Evolutionary conservation across 2,888 invertebrate genomes (phyloP).

Genomic region (Clistopyga incitator): DNA sequence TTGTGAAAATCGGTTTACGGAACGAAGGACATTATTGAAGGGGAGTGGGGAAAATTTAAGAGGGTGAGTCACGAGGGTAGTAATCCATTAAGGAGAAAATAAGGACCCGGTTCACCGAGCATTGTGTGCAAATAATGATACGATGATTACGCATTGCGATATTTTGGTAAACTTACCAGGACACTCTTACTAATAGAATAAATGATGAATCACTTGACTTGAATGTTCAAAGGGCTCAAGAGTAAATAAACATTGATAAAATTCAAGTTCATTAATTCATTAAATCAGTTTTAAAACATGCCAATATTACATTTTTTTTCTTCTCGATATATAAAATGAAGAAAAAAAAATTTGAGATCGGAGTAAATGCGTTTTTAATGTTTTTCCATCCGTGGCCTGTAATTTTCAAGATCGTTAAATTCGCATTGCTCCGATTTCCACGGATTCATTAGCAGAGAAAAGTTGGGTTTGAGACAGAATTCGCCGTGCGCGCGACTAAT

Average conservation of each 20-base stretch:
- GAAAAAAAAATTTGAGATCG: no score
- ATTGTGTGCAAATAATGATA: slow-evolving; percentile 36
- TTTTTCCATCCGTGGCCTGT: neutral
- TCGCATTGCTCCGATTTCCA: neutral
- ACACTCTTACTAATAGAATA: neutral
- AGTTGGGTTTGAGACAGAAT: neutral
- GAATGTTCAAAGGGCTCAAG: no score
- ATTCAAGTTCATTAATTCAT: no score
- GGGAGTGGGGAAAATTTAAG: slow-evolving; percentile 10
- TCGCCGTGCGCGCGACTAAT: neutral
- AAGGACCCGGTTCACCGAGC: slow-evolving; percentile 38
- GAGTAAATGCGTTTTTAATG: no score
- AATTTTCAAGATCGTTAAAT: neutral
- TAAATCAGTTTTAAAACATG: no score
- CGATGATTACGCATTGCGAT: slow-evolving; percentile 16
- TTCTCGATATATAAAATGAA: no score
- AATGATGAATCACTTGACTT: slow-evolving; percentile 29
- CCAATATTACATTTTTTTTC: no score
- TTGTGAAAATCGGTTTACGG: slow-evolving; percentile 13
- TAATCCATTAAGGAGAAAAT: slow-evolving; percentile 23
- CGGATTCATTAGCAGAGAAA: neutral
- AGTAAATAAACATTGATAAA: no score
- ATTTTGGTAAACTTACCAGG: slow-evolving; percentile 11
- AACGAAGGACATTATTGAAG: no score
- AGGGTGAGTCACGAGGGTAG: slow-evolving; percentile 41